Conservation (phyloP, 2,113 vertebrate genomes). For the Formicarius rufipectus region DNA sequence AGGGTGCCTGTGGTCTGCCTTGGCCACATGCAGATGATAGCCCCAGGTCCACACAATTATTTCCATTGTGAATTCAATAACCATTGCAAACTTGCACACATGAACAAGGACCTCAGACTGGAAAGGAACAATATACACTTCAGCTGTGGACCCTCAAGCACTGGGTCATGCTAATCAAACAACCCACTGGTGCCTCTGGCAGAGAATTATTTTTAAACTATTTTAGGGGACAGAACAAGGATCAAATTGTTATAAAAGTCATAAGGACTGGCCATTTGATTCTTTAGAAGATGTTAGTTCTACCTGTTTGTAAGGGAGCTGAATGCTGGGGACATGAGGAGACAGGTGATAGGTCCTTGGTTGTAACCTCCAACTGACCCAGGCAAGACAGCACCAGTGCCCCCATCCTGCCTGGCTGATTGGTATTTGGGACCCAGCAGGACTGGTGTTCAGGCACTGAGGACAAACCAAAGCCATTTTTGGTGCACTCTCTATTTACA, state of each 20-base stretch:
- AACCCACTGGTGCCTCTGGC: not conserved
- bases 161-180: not conserved
- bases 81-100: not conserved
- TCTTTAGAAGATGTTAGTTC: not conserved
- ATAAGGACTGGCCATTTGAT: not conserved
- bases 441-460: not conserved
- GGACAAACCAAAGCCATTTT: conserved; percentile 1
- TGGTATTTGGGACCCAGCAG: not conserved
- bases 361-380: not conserved
- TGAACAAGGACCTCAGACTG: not conserved
- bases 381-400: rapidly evolving
- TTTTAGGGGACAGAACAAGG: not conserved
- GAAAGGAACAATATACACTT: not conserved
- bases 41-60: not conserved
- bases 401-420: not conserved
- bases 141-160: not conserved
- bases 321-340: not conserved
- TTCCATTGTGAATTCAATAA: not conserved
- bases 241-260: not conserved
- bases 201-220: not conserved
- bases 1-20: not conserved
- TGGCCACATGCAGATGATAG: not conserved
- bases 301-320: not conserved
- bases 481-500: not conserved
- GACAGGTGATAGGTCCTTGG: not conserved